phyloP scores from a whole-genome alignment of 2,888 invertebrate genomes.

The Neoaliturus tenellus region DNA sequence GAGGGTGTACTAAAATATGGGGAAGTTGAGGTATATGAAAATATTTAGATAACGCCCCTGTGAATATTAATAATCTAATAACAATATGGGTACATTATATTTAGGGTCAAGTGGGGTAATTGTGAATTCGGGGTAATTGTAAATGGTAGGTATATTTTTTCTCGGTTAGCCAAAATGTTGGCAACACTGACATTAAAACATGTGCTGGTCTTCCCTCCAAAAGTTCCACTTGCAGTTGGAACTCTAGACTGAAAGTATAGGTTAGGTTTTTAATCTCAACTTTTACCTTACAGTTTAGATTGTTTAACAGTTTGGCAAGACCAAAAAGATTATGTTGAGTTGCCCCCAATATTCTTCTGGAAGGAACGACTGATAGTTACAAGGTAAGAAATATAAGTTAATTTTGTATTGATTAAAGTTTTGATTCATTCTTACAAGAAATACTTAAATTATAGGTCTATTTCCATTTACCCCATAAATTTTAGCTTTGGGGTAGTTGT shows the following conservation, averaged over 20 bases:
- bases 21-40: no score
- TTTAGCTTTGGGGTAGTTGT: background rate
- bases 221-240: background rate
- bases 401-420: background rate
- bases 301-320: background rate
- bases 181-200: background rate
- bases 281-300: background rate
- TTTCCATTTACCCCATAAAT: background rate
- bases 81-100: no score
- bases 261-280: background rate
- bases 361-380: background rate
- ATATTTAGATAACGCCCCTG: no score
- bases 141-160: background rate
- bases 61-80: no score
- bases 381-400: background rate
- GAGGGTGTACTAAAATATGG: no score
- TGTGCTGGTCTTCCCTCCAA: conserved; percentile 10
- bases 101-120: background rate
- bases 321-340: background rate
- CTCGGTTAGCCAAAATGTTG: background rate
- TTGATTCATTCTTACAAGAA: background rate
- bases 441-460: background rate
- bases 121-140: background rate
- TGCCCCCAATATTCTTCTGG: background rate
- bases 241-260: background rate